Evolutionary conservation across 2,888 invertebrate genomes (phyloP), one percentile per base, ranked within the genome.

Genomic region (Actias luna): DNA sequence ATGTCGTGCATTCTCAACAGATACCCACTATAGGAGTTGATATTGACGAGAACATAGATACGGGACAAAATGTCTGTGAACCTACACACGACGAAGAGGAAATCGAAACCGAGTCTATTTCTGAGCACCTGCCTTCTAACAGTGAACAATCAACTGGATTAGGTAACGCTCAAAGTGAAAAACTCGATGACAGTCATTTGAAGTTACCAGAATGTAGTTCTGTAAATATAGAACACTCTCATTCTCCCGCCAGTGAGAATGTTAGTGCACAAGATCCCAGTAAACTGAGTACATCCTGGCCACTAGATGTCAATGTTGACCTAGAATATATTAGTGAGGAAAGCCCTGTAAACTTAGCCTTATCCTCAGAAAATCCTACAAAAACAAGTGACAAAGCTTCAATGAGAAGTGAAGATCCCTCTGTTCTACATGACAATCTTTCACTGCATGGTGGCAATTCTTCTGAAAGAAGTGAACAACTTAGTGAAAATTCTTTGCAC

Each of bases 1-100:
- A 92, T 88, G 91, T 92, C 82, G 92, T 92, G 77, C 87, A 92
- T 89, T 88, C 88, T 78, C 90, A 92, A 86, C 90, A 88, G 84
- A 87, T 88, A 80, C 77, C 82, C 76, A 76, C 84, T 71, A 67
- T 81, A 78, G 89, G 74, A 76, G 77, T 76, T 71, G 81, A 73
- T 67, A 77, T 76, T 57, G 75, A 75, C 64, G 83, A 80, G 66
- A 80, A 77, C 63, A 66, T 78, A 63, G 78, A 79, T 60, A 69
- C 78, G 22, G 77, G 71, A 65, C 79, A 76, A 67, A 77, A 68
- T 64, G 73, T 72, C 65, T 77, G 73, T 42, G 78, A 76, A 39
- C 66, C 64, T 65, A 73, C 68, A 52, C 74, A 80, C 42, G 74
- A 83, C 75, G 84, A 85, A 42, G 78, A 46, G 22, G 46, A 80